These are phyloP conservation scores for Xestoiulus laeticollis DNA, from an alignment of 2,888 invertebrate genomes.

Conservation along the genomic window DNA sequence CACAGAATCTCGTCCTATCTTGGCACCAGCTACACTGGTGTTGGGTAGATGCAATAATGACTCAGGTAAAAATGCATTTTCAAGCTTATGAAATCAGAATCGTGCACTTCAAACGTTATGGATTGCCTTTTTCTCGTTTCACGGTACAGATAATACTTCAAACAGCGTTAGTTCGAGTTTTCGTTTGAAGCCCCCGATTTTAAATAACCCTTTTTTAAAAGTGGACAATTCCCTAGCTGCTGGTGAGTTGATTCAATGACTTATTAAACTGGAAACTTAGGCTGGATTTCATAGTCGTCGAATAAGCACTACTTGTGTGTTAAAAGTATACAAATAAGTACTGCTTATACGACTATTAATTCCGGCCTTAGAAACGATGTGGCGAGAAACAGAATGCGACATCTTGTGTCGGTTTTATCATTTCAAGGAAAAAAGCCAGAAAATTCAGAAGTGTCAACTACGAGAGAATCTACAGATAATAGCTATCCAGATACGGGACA, in stretches of 20 bases:
- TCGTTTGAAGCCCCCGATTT: conserved; percentile 49
- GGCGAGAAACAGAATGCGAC: neutral
- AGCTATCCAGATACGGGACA: conserved; percentile 42
- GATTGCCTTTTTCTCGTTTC: no score
- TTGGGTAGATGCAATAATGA: conserved; percentile 29
- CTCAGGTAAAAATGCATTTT: neutral
- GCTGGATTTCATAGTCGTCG: no score
- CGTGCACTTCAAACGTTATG: no score
- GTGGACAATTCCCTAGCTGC: conserved; percentile 33
- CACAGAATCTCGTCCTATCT: conserved; percentile 57
- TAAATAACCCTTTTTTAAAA: conserved; percentile 53
- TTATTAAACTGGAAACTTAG: neutral
- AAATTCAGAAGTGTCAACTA: conserved; percentile 51
- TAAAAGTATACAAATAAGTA: no score
- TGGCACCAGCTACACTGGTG: conserved; percentile 56
- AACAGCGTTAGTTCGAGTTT: conserved; percentile 52
- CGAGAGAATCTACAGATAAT: neutral
- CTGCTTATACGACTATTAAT: no score
- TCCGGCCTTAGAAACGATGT: neutral
- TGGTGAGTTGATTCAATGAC: neutral
- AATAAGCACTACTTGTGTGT: no score
- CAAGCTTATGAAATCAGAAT: no score
- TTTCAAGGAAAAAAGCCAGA: conserved; percentile 44
- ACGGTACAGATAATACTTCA: conserved; percentile 39
- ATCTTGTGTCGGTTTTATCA: neutral